Conservation (phyloP, 2,888 invertebrate species). For the Panopea generosa region DNA sequence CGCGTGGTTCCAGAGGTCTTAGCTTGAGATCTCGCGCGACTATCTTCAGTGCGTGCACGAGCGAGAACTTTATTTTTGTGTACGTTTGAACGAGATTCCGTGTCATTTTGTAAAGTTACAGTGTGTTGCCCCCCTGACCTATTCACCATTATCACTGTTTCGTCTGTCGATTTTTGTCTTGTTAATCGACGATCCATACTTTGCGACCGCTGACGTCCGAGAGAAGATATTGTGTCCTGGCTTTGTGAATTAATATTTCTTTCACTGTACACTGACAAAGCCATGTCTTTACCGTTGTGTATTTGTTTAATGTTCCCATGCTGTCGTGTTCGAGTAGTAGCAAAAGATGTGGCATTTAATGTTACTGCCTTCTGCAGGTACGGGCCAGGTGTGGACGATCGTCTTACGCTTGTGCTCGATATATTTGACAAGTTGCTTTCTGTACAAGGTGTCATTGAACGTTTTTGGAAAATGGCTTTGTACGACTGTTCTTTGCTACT, state of each 20-base stretch:
- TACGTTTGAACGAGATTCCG: slow-evolving; percentile 25
- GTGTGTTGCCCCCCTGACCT: slow-evolving; percentile 62
- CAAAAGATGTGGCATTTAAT: slow-evolving; percentile 43
- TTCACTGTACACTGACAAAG: slow-evolving; percentile 54
- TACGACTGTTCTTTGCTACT: slow-evolving; percentile 66
- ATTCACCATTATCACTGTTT: slow-evolving; percentile 68
- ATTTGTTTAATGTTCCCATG: slow-evolving; percentile 45
- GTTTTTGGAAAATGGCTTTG: slow-evolving; percentile 67
- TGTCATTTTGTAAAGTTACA: slow-evolving; percentile 59
- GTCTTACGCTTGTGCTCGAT: slow-evolving; percentile 23
- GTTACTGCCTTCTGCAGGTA: slow-evolving; percentile 38
- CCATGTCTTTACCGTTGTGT: slow-evolving; percentile 31
- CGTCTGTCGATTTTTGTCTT: slow-evolving; percentile 49
- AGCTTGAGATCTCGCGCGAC: slow-evolving; percentile 37
- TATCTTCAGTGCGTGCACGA: slow-evolving; percentile 58
- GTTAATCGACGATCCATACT: slow-evolving; percentile 50
- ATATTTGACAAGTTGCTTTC: slow-evolving; percentile 19
- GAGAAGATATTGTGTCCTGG: slow-evolving; percentile 18
- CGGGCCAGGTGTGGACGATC: slow-evolving; percentile 68
- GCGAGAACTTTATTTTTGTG: slow-evolving; percentile 64
- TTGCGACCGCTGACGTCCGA: slow-evolving; percentile 35
- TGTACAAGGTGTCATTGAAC: slow-evolving; percentile 75
- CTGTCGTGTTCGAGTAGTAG: slow-evolving; percentile 41
- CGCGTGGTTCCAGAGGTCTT: slow-evolving; percentile 30
- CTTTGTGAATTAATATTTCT: neutral